A percentile compares a stretch with the other conserved stretches of the same genome.
These are phyloP conservation scores for Camelus bactrianus DNA, from an alignment of 2,113 vertebrate genomes.

Conservation along the genomic window DNA sequence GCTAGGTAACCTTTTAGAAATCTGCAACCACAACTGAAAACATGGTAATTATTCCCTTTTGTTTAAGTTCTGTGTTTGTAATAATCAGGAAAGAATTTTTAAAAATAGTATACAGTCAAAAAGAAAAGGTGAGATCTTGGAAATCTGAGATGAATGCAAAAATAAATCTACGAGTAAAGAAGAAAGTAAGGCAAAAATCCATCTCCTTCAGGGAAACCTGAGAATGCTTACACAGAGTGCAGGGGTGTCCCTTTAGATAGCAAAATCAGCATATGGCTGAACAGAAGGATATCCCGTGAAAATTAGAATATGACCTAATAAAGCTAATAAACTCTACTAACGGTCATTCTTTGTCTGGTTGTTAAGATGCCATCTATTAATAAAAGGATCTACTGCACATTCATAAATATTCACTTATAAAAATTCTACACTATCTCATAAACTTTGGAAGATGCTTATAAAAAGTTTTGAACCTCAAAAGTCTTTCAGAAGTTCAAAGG, in stretches of 20 bases:
- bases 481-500: neutral
- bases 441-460: neutral
- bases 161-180: neutral
- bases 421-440: slow-evolving; percentile 38
- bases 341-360: neutral
- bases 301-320: neutral
- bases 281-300: slow-evolving; percentile 16
- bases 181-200: neutral
- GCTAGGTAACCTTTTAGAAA: neutral
- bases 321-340: slow-evolving; percentile 23
- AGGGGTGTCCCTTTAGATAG: neutral
- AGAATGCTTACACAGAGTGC: neutral
- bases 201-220: neutral
- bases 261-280: neutral
- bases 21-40: slow-evolving; percentile 14
- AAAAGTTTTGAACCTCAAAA: neutral
- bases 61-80: neutral
- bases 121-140: neutral
- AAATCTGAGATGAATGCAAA: slow-evolving; percentile 17
- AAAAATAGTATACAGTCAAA: neutral
- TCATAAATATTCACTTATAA: neutral
- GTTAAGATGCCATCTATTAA: slow-evolving; percentile 24
- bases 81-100: neutral
- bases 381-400: neutral
- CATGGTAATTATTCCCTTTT: neutral